Evolutionary conservation across 2,797 vertebrate species (phyloP).

Genomic region (Anabacerthia variegaticeps): DNA sequence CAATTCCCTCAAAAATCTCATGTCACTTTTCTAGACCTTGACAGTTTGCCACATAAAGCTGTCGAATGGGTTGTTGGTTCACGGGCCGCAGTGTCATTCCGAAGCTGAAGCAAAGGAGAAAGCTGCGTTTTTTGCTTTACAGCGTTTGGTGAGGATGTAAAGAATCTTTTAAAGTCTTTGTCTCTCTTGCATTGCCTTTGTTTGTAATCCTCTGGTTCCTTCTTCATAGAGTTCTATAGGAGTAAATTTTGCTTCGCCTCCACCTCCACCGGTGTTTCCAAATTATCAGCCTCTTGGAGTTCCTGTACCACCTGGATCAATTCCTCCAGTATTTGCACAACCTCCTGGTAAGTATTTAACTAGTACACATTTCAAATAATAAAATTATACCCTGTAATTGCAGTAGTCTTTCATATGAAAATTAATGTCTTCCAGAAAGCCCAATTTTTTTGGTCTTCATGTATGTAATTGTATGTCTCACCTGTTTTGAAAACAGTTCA

Average conservation of each 20-base stretch:
- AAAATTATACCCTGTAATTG: neutral
- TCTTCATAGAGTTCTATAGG: slow-evolving; percentile 83
- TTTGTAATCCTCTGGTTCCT: slow-evolving; percentile 14
- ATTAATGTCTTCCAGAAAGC: neutral
- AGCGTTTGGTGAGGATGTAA: slow-evolving; percentile 86
- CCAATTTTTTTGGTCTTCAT: neutral
- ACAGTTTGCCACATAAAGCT: slow-evolving; percentile 93
- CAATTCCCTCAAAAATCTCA: neutral
- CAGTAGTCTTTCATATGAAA: neutral
- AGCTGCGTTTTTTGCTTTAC: slow-evolving; percentile 90
- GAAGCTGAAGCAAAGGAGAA: slow-evolving; percentile 96
- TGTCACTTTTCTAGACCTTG: slow-evolving; percentile 79
- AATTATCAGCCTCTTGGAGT: slow-evolving; percentile 82
- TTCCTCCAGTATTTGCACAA: slow-evolving; percentile 86
- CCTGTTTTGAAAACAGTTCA: neutral
- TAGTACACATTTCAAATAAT: neutral
- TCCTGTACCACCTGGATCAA: slow-evolving; percentile 78
- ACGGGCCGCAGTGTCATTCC: slow-evolving; percentile 91
- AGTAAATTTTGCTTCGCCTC: slow-evolving; percentile 84
- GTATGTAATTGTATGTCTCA: neutral
- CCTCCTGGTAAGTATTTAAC: slow-evolving; percentile 77
- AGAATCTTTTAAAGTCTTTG: neutral
- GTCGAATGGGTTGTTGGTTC: slow-evolving; percentile 90
- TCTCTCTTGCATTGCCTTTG: neutral
- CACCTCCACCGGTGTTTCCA: slow-evolving; percentile 83